Evolutionary conservation across 2,113 vertebrate species (phyloP).

Genomic region (Scomber colias): DNA sequence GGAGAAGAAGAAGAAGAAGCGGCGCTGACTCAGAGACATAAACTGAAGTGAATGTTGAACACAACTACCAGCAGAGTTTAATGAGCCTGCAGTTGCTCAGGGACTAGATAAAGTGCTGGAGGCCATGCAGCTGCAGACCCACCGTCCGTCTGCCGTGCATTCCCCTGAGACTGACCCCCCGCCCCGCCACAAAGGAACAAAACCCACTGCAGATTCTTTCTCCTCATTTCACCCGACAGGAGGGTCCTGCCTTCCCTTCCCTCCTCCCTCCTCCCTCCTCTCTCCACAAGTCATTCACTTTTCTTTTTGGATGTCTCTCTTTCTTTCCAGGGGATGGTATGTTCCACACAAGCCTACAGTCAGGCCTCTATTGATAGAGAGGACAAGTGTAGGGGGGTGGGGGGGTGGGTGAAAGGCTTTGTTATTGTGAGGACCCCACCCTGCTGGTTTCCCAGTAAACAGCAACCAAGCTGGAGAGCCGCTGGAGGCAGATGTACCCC

Average conservation of each 20-base stretch:
- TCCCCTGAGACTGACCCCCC: conserved; percentile 74
- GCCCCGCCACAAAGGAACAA: conserved; percentile 66
- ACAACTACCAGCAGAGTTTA: conserved; percentile 40
- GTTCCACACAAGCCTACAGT: conserved; percentile 17
- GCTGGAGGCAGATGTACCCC: conserved; percentile 54
- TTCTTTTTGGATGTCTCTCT: conserved; percentile 52
- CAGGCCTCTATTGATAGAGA: conserved; percentile 16
- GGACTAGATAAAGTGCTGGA: conserved; percentile 65
- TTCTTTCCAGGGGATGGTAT: conserved; percentile 35
- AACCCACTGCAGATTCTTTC: conserved; percentile 66
- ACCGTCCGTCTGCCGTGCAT: conserved; percentile 52
- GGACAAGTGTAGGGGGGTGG: conserved; percentile 39
- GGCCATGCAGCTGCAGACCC: conserved; percentile 71
- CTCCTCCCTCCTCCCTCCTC: neutral
- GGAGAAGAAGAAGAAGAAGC: conserved; percentile 9
- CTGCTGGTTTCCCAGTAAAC: conserved; percentile 67
- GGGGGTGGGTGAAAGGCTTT: conserved; percentile 46
- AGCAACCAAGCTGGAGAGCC: conserved; percentile 35
- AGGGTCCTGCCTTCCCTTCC: conserved; percentile 28
- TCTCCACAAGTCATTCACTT: conserved; percentile 60
- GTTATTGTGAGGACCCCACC: conserved; percentile 71
- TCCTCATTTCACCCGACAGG: conserved; percentile 71
- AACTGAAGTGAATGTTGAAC: conserved; percentile 29
- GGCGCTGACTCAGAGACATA: conserved; percentile 4
- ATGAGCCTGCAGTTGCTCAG: conserved; percentile 61